Evolutionary conservation across 37 sponge, comb jelly and placozoan genomes (phyloP).

Genomic region (Crambe crambe): DNA sequence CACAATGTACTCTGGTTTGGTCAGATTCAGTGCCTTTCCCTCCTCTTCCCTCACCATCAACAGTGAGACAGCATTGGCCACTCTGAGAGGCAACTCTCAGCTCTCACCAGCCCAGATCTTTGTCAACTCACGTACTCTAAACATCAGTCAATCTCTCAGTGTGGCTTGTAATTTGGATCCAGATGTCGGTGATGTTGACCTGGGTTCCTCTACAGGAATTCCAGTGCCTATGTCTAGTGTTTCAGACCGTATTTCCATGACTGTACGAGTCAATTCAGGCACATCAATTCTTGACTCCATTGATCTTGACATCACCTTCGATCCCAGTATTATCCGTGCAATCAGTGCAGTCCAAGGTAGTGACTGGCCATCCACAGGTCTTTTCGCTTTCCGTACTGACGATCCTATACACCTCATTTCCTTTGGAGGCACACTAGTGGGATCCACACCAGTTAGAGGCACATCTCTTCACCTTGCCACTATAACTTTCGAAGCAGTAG

Average conservation of each 20-base stretch:
- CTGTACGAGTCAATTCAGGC: conserved; percentile 71
- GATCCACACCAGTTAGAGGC: conserved; percentile 16
- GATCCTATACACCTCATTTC: conserved; percentile 30
- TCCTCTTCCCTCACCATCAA: conserved; percentile 28
- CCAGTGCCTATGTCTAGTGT: conserved; percentile 32
- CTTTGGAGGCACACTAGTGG: conserved; percentile 52
- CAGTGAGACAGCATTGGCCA: conserved; percentile 30
- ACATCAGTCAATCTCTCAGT: not conserved
- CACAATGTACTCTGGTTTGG: conserved; percentile 22
- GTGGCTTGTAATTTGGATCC: conserved; percentile 71
- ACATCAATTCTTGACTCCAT: conserved; percentile 25
- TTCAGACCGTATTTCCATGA: conserved; percentile 32
- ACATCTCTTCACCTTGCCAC: conserved; percentile 33
- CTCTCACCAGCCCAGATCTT: not conserved
- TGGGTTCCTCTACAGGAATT: conserved; percentile 55
- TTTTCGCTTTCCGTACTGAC: not conserved
- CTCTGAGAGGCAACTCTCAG: conserved; percentile 49
- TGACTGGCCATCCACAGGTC: conserved; percentile 36
- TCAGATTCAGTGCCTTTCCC: conserved; percentile 32
- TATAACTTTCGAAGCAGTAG: conserved; percentile 29
- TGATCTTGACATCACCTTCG: conserved; percentile 58
- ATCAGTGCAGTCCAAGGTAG: conserved; percentile 15
- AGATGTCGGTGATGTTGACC: conserved; percentile 75
- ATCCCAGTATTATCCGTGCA: conserved; percentile 40
- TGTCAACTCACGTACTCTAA: not conserved